Conservation (phyloP, 1,140 invertebrate genomes). For the Doryteuthis pealeii region DNA sequence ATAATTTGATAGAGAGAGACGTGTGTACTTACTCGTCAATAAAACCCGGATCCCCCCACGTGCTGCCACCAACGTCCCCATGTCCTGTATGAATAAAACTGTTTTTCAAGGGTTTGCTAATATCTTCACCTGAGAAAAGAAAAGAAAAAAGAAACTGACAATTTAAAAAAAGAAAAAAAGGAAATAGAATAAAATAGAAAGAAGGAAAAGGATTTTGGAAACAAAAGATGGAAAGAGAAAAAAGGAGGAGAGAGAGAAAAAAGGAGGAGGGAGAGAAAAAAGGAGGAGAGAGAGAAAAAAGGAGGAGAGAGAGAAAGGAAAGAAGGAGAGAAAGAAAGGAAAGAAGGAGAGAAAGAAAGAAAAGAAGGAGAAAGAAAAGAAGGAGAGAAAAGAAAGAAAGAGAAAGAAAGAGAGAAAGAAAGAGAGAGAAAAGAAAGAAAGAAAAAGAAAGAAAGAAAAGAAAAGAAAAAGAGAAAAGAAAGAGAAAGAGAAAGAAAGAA, state of each 20-base stretch:
- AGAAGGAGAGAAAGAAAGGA: not conserved
- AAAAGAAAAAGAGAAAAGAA: not conserved
- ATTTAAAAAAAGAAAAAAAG: too few species aligned
- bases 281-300: not conserved
- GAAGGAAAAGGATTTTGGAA: too few species aligned
- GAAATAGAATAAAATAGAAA: too few species aligned
- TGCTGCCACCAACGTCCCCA: conserved; percentile 68
- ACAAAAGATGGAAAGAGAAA: too few species aligned
- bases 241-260: not conserved
- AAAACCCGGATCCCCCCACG: conserved; percentile 81
- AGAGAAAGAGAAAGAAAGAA: not conserved
- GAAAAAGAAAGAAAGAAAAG: not conserved
- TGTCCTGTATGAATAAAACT: conserved; percentile 83
- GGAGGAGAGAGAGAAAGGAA: not conserved
- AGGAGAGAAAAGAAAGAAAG: not conserved
- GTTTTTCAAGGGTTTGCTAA: conserved; percentile 68
- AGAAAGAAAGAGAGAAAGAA: not conserved
- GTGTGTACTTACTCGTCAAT: conserved; percentile 73
- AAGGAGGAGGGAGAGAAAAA: not conserved
- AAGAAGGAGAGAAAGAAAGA: not conserved
- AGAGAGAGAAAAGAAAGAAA: not conserved
- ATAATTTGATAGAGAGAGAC: too few species aligned
- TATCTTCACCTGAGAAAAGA: conserved; percentile 44
- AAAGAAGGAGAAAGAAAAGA: not conserved
- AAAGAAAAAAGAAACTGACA: conserved; percentile 1